These are phyloP conservation scores for Takifugu ocellatus DNA, from an alignment of 2,797 vertebrate species.

Conservation along the genomic window DNA sequence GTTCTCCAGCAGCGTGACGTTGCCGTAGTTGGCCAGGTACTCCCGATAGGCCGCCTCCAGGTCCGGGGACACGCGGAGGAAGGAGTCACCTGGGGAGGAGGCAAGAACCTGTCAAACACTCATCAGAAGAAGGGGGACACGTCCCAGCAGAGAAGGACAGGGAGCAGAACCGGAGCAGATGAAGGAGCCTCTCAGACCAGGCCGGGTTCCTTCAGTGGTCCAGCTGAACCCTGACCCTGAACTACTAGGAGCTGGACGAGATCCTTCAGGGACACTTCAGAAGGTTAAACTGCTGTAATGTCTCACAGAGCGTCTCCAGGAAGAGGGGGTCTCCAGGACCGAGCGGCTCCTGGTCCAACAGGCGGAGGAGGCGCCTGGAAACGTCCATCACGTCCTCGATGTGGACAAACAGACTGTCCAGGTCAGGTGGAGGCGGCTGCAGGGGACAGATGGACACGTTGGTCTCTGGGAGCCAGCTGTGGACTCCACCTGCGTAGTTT, in stretches of 20 bases:
- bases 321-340: conserved; percentile 66
- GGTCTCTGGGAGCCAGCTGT: background rate
- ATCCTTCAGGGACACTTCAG: background rate
- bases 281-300: too few relatives aligned
- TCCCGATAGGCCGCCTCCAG: conserved; percentile 86
- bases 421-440: conserved; percentile 81
- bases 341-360: conserved; percentile 72
- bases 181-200: too few relatives aligned
- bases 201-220: too few relatives aligned
- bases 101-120: background rate
- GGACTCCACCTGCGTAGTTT: too few relatives aligned
- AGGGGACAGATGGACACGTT: background rate
- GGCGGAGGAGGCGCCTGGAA: conserved; percentile 79
- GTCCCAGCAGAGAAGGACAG: too few relatives aligned
- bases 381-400: conserved; percentile 82
- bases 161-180: too few relatives aligned
- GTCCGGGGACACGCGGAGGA: conserved; percentile 85
- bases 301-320: conserved; percentile 83
- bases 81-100: conserved; percentile 77
- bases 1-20: conserved; percentile 80
- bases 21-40: conserved; percentile 86
- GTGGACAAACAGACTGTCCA: conserved; percentile 87
- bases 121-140: too few relatives aligned
- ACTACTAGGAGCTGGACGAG: background rate
- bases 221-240: too few relatives aligned